Evolutionary conservation across 2,888 invertebrate species (phyloP), one percentile per base, ranked within the genome.

Genomic region (Athalia cordata): DNA sequence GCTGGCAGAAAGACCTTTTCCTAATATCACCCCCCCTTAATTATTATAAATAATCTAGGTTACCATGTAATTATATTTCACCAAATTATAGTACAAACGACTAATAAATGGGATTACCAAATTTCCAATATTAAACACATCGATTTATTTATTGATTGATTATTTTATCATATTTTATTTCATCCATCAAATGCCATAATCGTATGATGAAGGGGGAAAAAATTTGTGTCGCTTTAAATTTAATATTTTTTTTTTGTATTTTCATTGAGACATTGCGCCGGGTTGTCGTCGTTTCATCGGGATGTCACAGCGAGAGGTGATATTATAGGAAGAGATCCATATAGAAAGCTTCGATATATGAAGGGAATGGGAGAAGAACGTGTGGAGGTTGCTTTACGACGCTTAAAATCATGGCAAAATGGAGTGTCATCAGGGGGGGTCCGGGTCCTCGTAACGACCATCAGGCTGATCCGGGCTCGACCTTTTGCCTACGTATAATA

Each of bases 341-440:
- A 29, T 29, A 29, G 29, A 52, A 11, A 52, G 11, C n/a, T 61
- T n/a, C 61, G 13, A 61, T 7, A 7, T 13, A 3, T 13, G 13
- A n/a, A 61, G 61, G 15, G 0, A 11, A 15, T 7, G 61, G n/a
- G 13, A n/a, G 7, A 5, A 52, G 43, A 68, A 72, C 72, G 89
- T 88, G 89, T 84, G 83, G 80, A 81, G 85, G 82, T 85, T 85
- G 86, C 85, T 89, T 88, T 88, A 89, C 85, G 89, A 86, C 86
- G 85, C 81, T 87, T 87, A 85, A 86, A 85, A 85, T 85, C 82
- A 75, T 75, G 62, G 62, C 62, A 81, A 78, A 77, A 52, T 80
- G 62, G 50, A 79, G 78, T 77, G 78, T 70, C 77, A 79, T 80
- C 72, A 76, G 11, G 49, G 75, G 62, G 62, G 43, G 43, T 57